Conservation (phyloP, 2,888 invertebrate genomes). For the Clunio marinus region DNA sequence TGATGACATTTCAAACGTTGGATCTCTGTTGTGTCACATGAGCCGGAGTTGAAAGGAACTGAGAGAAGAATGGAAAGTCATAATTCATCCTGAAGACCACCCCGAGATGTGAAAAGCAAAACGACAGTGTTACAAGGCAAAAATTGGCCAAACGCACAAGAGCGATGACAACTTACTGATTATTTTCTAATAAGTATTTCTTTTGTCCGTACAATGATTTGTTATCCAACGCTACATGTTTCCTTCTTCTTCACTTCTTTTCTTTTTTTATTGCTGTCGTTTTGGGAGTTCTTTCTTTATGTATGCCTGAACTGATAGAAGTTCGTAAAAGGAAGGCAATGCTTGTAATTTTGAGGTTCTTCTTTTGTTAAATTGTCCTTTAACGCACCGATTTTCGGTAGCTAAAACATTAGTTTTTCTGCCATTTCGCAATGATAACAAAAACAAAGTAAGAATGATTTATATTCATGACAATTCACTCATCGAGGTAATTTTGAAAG, state of each 20-base stretch:
- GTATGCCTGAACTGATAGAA: background rate
- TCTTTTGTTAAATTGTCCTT: slow-evolving; percentile 29
- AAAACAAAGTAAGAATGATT: slow-evolving; percentile 1
- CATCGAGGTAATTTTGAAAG: background rate
- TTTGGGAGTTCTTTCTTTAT: slow-evolving; percentile 34
- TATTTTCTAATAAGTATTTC: slow-evolving; percentile 39
- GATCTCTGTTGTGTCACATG: slow-evolving; percentile 5
- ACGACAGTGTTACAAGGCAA: slow-evolving; percentile 28
- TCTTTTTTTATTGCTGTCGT: slow-evolving; percentile 8
- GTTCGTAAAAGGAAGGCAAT: slow-evolving; percentile 11
- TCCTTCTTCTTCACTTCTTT: slow-evolving; percentile 15
- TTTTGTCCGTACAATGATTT: slow-evolving; percentile 38
- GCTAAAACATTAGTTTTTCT: slow-evolving; percentile 6
- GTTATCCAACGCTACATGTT: slow-evolving; percentile 38
- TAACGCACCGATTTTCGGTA: slow-evolving; percentile 30
- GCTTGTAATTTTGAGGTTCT: slow-evolving; percentile 21
- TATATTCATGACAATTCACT: background rate
- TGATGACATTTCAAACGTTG: background rate
- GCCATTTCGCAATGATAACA: slow-evolving; percentile 9
- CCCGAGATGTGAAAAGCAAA: background rate
- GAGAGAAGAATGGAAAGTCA: slow-evolving; percentile 20
- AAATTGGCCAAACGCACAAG: slow-evolving; percentile 24
- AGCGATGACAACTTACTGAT: slow-evolving; percentile 38
- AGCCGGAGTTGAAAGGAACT: background rate
- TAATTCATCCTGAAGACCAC: slow-evolving; percentile 36